These are phyloP conservation scores for Corapipo altera DNA, from an alignment of 2,113 vertebrate species.

Conservation along the genomic window DNA sequence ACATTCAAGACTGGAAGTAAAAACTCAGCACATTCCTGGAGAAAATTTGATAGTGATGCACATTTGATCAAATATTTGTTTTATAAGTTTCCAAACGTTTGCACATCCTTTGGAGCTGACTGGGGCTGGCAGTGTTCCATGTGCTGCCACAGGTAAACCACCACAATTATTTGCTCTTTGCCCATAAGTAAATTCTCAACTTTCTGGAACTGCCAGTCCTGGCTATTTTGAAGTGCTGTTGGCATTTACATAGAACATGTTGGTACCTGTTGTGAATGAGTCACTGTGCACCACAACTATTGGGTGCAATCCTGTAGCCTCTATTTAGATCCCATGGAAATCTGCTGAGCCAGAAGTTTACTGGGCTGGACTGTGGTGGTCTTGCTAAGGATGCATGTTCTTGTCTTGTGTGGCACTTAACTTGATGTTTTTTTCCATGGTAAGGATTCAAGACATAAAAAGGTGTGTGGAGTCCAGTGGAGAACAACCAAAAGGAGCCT, in stretches of 20 bases:
- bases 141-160: neutral
- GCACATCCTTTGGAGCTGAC: neutral
- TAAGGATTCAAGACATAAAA: neutral
- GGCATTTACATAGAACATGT: fast-evolving
- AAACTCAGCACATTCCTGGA: neutral
- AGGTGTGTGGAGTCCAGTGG: neutral
- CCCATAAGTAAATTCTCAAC: neutral
- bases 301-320: neutral
- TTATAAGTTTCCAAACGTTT: slow-evolving; percentile 1
- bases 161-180: neutral
- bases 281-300: fast-evolving
- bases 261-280: neutral
- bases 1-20: neutral
- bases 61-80: slow-evolving; percentile 60
- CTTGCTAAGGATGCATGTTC: fast-evolving
- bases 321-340: neutral
- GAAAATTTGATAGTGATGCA: slow-evolving; percentile 52
- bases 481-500: neutral
- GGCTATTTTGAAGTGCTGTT: neutral
- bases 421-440: neutral
- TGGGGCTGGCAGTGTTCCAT: neutral
- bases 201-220: neutral
- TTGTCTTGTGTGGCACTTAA: neutral
- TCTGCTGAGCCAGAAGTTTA: neutral
- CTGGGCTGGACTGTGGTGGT: neutral